Evolutionary conservation across 1,140 invertebrate genomes (phyloP), one percentile per base, ranked within the genome.

Genomic region (Drosophila dunni): DNA sequence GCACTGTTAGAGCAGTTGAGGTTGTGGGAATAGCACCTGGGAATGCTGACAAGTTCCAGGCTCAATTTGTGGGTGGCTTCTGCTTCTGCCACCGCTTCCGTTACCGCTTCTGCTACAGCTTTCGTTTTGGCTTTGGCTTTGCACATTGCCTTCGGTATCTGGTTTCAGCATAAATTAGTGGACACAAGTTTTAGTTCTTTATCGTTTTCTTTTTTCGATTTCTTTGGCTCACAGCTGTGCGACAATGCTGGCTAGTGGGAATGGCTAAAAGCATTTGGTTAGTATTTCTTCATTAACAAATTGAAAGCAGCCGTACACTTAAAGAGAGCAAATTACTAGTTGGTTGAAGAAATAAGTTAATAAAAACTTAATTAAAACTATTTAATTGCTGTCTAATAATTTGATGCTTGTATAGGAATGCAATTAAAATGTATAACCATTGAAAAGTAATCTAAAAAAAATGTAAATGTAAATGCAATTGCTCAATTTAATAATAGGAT

Each of bases 121-220:
- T 24, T 57, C 13, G 58, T 36, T 65, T 66, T 20, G n/a, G 60
- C 24, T 61, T 42, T 67, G 65, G 13, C 58, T 57, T 6, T 11
- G 17, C n/a, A 15, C 17, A 2, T 57, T 53, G 54, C 15, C 56
- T 44, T 46, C 36, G 29, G 44, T 34, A 36, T 34, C 34, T 46
- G 34, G 33, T 61, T 48, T 34, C 58, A 46, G 58, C 74, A 86
- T 84, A 84, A 77, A 84, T 79, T 80, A 80, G 54, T 72, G 64
- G 24, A 24, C 61, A 29, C 9, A 54, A 65, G 34, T 42, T 42
- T 40, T 50, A 50, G 29, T 15, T 36, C 13, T 15, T 33, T 10
- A 34, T 36, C n/a, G 7, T n/a, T 33, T 13, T 33, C 11, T 7
- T 51, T 48, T 48, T 20, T 8, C 36, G 10, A 56, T 50, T 64